phyloP scores from a whole-genome alignment of 2,797 vertebrate genomes.

The Danio aesculapii region DNA sequence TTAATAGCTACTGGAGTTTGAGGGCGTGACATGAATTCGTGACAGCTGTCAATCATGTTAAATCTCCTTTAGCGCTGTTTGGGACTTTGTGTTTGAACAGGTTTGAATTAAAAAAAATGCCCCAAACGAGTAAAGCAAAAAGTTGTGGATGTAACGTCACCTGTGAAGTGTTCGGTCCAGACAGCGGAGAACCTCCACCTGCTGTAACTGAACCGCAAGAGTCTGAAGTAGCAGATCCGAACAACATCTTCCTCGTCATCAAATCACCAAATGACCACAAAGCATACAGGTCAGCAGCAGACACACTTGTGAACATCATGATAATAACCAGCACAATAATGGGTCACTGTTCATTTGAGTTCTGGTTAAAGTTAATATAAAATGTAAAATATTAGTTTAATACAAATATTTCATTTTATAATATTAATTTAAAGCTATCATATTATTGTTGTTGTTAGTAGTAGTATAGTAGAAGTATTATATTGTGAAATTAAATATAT shows the following conservation, averaged over 20 bases:
- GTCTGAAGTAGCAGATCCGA: neutral
- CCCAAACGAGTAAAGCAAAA: constrained; percentile 81
- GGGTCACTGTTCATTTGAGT: too few species aligned
- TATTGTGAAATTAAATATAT: too few species aligned
- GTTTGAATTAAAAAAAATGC: constrained; percentile 70
- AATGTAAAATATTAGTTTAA: too few species aligned
- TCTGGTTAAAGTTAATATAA: too few species aligned
- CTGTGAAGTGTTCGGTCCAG: constrained; percentile 60
- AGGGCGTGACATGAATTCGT: neutral
- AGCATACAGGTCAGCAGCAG: constrained; percentile 85
- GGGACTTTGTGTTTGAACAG: neutral
- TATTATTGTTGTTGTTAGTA: too few species aligned
- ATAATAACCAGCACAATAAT: neutral
- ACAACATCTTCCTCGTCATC: constrained; percentile 76
- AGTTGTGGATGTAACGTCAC: constrained; percentile 54
- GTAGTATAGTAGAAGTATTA: too few species aligned
- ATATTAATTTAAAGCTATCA: too few species aligned
- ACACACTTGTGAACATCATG: neutral
- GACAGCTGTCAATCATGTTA: constrained; percentile 3
- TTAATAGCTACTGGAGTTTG: neutral
- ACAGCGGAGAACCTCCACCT: constrained; percentile 66
- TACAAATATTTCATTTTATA: too few species aligned
- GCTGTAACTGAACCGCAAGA: neutral
- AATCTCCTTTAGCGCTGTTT: too few species aligned
- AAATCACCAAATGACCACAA: constrained; percentile 96